A percentile compares a stretch with the other conserved stretches of the same genome.
These are phyloP conservation scores for Lynx canadensis DNA, from an alignment of 2,113 vertebrate genomes.

Conservation along the genomic window DNA sequence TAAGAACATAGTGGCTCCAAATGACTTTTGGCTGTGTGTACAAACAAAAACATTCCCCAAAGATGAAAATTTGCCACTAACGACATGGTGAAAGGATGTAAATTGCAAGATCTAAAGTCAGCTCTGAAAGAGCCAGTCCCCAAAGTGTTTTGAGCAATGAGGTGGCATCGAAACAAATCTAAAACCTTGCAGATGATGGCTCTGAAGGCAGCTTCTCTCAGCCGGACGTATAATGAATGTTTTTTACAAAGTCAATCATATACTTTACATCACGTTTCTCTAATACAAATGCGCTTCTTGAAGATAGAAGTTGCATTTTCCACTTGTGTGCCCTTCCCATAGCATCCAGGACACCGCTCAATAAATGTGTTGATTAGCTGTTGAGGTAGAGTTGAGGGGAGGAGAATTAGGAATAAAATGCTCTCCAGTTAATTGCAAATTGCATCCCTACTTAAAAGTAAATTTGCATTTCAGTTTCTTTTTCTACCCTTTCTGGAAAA, in stretches of 20 bases:
- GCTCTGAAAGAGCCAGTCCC: neutral
- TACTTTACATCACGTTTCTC: neutral
- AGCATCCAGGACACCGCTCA: neutral
- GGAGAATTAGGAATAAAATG: slow-evolving; percentile 42
- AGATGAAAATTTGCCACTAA: neutral
- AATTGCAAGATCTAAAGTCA: neutral
- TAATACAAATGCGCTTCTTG: neutral
- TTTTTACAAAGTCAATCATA: neutral
- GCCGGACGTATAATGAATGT: no score
- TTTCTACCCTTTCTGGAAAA: neutral
- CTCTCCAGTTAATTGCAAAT: slow-evolving; percentile 10
- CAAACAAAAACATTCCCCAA: neutral
- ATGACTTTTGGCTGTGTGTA: neutral
- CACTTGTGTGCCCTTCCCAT: neutral
- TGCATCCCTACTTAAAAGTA: slow-evolving; percentile 30
- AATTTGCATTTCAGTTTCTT: slow-evolving; percentile 9
- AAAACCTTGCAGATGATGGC: neutral
- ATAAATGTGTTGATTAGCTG: neutral
- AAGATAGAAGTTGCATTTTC: neutral
- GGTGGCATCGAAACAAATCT: neutral
- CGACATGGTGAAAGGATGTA: neutral
- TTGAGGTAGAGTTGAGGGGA: neutral
- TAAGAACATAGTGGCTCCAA: neutral
- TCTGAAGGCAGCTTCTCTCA: neutral
- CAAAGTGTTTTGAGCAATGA: neutral